phyloP scores from a whole-genome alignment of 2,888 invertebrate genomes.

The Rhagonycha fulva region DNA sequence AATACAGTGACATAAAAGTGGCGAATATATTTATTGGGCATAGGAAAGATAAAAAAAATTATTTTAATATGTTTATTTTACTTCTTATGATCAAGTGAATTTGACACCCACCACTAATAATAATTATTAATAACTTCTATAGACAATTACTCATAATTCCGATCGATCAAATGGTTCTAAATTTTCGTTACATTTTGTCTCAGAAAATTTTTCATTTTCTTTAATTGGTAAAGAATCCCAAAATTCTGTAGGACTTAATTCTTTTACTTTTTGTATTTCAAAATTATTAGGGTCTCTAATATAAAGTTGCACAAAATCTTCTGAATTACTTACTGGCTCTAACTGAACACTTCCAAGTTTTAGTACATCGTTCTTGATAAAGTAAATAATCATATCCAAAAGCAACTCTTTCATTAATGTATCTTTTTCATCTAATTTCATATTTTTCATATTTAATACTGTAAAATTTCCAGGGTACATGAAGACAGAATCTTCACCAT shows the following conservation, averaged over 20 bases:
- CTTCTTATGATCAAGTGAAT: too few relatives aligned
- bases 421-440: not conserved
- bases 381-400: not conserved
- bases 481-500: not conserved
- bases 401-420: not conserved
- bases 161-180: too few relatives aligned
- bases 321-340: not conserved
- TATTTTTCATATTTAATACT: too few relatives aligned
- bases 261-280: not conserved
- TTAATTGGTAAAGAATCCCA: not conserved
- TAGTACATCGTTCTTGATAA: not conserved
- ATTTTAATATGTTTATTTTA: too few relatives aligned
- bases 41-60: too few relatives aligned
- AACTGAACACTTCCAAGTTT: too few relatives aligned
- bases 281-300: not conserved
- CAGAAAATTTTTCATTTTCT: not conserved
- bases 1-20: too few relatives aligned
- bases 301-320: not conserved
- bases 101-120: too few relatives aligned
- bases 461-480: not conserved
- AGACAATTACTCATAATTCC: too few relatives aligned
- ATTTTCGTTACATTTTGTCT: not conserved
- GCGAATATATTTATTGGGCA: too few relatives aligned
- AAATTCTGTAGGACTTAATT: not conserved
- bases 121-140: too few relatives aligned